Evolutionary conservation across 2,113 vertebrate genomes (phyloP), one percentile per base, ranked within the genome.

Genomic region (Leptobrachium leishanense): DNA sequence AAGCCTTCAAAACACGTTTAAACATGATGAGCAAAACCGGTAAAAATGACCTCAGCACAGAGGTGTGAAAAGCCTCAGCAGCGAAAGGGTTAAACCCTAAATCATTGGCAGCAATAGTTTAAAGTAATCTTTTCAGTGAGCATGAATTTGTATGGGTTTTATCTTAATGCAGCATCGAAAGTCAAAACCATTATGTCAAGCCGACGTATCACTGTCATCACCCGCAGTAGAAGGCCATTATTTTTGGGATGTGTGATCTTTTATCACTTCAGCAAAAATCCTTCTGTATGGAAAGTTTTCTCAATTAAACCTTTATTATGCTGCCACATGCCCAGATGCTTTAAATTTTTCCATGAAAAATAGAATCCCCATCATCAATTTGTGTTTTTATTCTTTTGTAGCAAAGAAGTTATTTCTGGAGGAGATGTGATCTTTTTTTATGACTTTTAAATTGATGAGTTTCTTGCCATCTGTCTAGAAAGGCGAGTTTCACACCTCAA

Each of bases 401-500:
- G 68, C 68, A 50, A 43, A 31, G 1, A 11, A 53, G 55, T 44
- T 79, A 79, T 72, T 68, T 79, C 42, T 68, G 50, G 54, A 74
- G 53, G 9, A 39, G 31, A 57, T 50, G 9, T 68, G 39, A 42
- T 54, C 63, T 72, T 66, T 79, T 39, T 31, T 44, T 70, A 20
- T 40, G 12, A 70, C 46, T 65, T 62, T 66, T 79, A 55, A 73
- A 73, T 55, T 79, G 50, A 79, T 55, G 12, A 54, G 39, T 67
- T 81, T 81, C 50, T 55, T 62, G 43, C 72, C 71, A 81, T 81
- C 72, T 81, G 78, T 55, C 53, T 68, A 42, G 5, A 44, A 74
- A 59, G 2, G 2, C 10, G 8, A 68, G 41, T 55, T 81, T 81
- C 72, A 68, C 78, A 81, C 65, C 63, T 74, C 64, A 66, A 73